Evolutionary conservation across 2,113 vertebrate species (phyloP).

Genomic region (Barbus barbus): DNA sequence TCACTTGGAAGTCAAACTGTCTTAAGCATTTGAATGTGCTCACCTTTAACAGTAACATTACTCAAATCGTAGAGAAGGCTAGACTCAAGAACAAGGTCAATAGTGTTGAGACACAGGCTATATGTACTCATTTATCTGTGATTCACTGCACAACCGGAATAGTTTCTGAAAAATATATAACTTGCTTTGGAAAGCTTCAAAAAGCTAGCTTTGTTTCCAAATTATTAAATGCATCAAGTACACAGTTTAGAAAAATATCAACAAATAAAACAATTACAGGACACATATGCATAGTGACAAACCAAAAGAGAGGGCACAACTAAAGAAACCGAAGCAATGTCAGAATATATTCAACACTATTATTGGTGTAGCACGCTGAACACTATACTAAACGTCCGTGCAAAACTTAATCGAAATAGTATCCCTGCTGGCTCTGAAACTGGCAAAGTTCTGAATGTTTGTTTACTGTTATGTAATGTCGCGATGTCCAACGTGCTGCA

Average conservation of each 20-base stretch:
- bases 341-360: not conserved
- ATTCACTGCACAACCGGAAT: not conserved
- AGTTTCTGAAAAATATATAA: not conserved
- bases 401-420: not conserved
- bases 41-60: not conserved
- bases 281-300: constrained; percentile 6
- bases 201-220: constrained; percentile 10
- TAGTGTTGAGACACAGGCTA: constrained; percentile 1
- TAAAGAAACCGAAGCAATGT: not conserved
- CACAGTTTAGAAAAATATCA: too few species aligned
- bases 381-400: not conserved
- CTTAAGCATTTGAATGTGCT: not conserved
- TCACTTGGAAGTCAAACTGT: not conserved
- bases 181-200: constrained; percentile 10
- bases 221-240: constrained; percentile 10
- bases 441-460: constrained; percentile 3
- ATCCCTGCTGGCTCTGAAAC: constrained; percentile 11
- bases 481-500: not conserved
- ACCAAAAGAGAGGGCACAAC: not conserved
- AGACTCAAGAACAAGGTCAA: not conserved
- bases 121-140: constrained; percentile 4
- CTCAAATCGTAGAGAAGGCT: constrained; percentile 3
- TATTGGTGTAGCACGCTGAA: not conserved
- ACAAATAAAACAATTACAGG: constrained; percentile 9
- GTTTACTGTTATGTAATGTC: not conserved